These are phyloP conservation scores for Paracentrotus lividus DNA, from an alignment of 53 echinoderm and acorn worm species.

Conservation along the genomic window DNA sequence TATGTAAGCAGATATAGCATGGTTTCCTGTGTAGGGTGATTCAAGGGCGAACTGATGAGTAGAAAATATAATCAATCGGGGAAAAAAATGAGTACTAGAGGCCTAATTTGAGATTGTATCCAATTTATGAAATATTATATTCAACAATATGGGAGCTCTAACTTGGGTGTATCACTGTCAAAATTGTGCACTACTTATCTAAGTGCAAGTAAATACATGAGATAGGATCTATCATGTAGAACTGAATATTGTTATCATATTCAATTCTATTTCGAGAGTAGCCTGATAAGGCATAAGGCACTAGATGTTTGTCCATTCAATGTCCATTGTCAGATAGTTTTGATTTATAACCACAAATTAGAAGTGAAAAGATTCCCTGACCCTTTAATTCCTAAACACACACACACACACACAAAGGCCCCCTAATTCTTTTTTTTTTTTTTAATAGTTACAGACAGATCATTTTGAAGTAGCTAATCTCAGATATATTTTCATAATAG, in stretches of 20 bases:
- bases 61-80: background rate
- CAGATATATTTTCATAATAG: no score
- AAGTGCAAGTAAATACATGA: background rate
- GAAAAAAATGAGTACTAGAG: conserved; percentile 1
- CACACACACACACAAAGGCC: no score
- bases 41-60: background rate
- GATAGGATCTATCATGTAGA: background rate
- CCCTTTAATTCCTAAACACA: no score
- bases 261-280: background rate
- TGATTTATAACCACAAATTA: background rate
- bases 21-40: conserved; percentile 10
- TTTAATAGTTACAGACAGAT: no score
- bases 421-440: no score
- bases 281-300: background rate
- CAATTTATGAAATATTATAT: background rate
- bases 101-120: conserved; percentile 24
- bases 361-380: background rate
- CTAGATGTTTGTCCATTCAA: background rate
- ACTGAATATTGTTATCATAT: background rate
- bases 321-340: background rate
- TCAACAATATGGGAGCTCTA: background rate
- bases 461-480: no score
- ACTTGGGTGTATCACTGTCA: background rate
- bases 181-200: conserved; percentile 1
- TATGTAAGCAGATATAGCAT: background rate